These are phyloP conservation scores for Pachliopta kotzebuea DNA, from an alignment of 2,888 invertebrate genomes.

Conservation along the genomic window DNA sequence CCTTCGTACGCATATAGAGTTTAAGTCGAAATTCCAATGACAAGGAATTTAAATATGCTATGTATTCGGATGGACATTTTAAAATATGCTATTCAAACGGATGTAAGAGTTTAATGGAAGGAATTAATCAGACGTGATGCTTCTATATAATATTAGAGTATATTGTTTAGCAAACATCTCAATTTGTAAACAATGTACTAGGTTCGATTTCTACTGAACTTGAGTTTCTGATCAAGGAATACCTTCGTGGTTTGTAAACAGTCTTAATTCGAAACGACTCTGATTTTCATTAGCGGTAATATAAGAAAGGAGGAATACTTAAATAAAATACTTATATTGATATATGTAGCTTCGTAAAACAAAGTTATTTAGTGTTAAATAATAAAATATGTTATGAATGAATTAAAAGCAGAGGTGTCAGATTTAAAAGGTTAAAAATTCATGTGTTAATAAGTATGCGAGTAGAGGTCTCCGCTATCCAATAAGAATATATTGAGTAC, in stretches of 20 bases:
- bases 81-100: conserved; percentile 24
- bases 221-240: too few species aligned
- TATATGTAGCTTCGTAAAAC: background rate
- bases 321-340: too few species aligned
- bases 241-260: too few species aligned
- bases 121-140: conserved; percentile 22
- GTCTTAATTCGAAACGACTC: too few species aligned
- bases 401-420: background rate
- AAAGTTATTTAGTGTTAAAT: background rate
- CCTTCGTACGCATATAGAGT: background rate
- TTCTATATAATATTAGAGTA: conserved; percentile 7
- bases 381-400: background rate
- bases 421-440: background rate
- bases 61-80: conserved; percentile 21
- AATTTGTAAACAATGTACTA: too few species aligned
- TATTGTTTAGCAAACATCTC: background rate
- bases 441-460: too few species aligned
- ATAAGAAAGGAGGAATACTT: too few species aligned
- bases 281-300: too few species aligned
- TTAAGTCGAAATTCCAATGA: conserved; percentile 5
- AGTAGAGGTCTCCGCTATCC: background rate
- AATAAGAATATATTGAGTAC: conserved; percentile 18
- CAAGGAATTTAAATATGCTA: background rate
- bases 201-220: too few species aligned
- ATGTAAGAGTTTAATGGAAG: conserved; percentile 24